These are phyloP conservation scores for Pediacus dermestoides DNA, from an alignment of 2,888 invertebrate genomes.

Conservation along the genomic window DNA sequence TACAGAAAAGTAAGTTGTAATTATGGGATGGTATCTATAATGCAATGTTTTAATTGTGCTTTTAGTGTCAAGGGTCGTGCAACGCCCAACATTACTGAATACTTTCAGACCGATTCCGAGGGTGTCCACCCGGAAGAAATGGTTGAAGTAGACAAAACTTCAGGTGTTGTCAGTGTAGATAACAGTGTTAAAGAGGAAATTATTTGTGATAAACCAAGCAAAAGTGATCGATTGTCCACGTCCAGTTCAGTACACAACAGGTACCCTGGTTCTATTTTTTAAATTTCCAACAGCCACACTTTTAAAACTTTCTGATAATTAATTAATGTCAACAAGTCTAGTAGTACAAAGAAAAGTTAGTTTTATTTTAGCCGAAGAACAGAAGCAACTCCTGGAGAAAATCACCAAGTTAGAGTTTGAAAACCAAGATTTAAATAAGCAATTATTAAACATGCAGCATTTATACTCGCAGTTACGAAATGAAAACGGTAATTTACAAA, in stretches of 20 bases:
- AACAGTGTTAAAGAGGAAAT: constrained; percentile 19
- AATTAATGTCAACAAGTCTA: no score
- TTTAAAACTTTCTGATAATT: no score
- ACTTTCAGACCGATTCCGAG: no score
- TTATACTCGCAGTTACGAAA: constrained; percentile 42
- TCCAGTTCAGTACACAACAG: constrained; percentile 29
- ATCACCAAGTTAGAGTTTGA: constrained; percentile 39
- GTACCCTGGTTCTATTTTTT: constrained; percentile 8
- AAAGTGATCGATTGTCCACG: constrained; percentile 22
- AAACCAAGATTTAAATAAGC: constrained; percentile 40
- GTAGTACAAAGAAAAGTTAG: no score
- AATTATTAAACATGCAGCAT: constrained; percentile 43
- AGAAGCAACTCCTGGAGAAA: constrained; percentile 36
- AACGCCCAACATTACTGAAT: no score
- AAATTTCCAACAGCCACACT: neutral
- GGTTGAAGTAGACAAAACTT: no score
- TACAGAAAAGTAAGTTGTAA: no score
- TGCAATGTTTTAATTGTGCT: no score
- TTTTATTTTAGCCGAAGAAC: constrained; percentile 32
- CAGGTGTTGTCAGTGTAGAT: constrained; percentile 22
- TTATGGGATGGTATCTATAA: no score
- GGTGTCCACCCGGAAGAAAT: no score
- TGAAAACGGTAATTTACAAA: constrained; percentile 40
- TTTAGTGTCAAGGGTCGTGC: no score
- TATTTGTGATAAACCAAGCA: constrained; percentile 20